A percentile compares a stretch with the other conserved stretches of the same genome.
Evolutionary conservation across 1,140 invertebrate species (phyloP).

Genomic region (Ceratosolen solmsi): DNA sequence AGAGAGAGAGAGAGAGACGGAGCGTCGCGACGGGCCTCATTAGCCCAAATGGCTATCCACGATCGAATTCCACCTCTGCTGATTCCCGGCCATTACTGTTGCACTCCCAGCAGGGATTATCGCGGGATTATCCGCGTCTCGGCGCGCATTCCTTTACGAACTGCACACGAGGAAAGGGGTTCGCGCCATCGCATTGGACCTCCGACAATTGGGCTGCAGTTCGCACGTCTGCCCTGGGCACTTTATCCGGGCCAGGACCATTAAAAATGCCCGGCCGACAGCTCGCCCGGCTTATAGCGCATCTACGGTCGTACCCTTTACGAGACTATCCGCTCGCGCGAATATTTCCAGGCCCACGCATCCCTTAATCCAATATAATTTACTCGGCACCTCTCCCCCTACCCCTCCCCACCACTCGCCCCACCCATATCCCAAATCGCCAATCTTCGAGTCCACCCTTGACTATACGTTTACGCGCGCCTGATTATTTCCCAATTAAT

Average conservation of each 20-base stretch:
- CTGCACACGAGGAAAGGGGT: constrained; percentile 4
- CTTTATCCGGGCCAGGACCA: not conserved
- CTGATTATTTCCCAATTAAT: not conserved
- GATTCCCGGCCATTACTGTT: not conserved
- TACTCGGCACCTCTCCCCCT: too few species aligned
- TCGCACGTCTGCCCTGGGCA: not conserved
- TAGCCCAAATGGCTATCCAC: constrained; percentile 12
- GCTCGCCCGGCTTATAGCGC: not conserved
- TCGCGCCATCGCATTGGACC: not conserved
- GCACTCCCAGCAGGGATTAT: constrained; percentile 30
- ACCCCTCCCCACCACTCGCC: too few species aligned
- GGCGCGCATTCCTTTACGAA: constrained; percentile 41
- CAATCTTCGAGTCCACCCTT: too few species aligned
- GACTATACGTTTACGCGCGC: too few species aligned
- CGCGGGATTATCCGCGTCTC: constrained; percentile 44
- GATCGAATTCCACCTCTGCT: not conserved
- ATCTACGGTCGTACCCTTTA: not conserved
- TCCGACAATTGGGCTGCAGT: not conserved
- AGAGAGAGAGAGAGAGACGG: not conserved
- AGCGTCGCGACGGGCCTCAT: constrained; percentile 56
- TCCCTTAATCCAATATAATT: too few species aligned
- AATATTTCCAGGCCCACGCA: not conserved
- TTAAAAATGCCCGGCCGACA: constrained; percentile 4
- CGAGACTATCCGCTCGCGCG: not conserved
- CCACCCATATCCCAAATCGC: too few species aligned